Conservation (phyloP, 2,797 vertebrate species). For the Falco cherrug region DNA sequence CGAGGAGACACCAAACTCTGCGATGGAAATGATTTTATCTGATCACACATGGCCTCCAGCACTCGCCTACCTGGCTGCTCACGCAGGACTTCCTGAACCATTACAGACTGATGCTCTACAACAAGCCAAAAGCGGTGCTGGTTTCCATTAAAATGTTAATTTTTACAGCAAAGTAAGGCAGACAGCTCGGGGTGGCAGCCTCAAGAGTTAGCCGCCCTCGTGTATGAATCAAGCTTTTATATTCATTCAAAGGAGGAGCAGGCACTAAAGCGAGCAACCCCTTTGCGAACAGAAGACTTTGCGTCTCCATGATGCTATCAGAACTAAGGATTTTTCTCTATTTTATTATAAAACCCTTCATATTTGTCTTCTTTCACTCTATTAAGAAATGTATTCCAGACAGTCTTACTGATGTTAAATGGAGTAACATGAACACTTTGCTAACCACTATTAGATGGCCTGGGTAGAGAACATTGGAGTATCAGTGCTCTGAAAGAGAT, state of each 20-base stretch:
- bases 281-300: background rate
- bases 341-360: background rate
- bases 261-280: background rate
- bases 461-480: background rate
- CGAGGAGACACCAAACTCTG: fast-evolving
- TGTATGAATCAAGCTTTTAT: fast-evolving
- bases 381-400: background rate
- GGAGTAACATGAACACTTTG: background rate
- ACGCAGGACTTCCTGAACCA: background rate
- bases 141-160: background rate
- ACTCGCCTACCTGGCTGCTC: background rate
- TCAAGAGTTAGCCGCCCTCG: background rate
- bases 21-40: background rate
- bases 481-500: background rate
- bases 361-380: background rate
- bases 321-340: background rate
- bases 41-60: background rate
- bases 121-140: background rate
- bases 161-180: background rate
- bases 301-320: background rate
- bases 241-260: background rate
- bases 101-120: background rate
- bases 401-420: background rate
- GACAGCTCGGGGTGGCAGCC: background rate
- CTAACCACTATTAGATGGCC: background rate